Evolutionary conservation across 2,113 vertebrate genomes (phyloP), one percentile per base, ranked within the genome.

Genomic region (Raja brachyura): DNA sequence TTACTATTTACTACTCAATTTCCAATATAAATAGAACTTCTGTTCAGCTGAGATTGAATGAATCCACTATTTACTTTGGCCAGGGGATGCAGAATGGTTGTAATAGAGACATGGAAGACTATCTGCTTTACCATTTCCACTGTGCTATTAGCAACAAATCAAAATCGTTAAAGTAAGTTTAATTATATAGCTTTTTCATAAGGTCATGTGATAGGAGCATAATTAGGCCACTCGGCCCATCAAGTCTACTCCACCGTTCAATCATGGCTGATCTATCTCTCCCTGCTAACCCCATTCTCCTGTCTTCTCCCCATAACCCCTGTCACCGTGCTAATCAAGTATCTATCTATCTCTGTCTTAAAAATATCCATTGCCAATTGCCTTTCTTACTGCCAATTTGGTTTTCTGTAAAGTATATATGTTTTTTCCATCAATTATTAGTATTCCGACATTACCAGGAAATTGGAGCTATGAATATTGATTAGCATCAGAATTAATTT

Each of bases 401-500:
- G 7, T 48, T 48, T 28, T 74, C 13, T 25, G n/a, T n/a, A 63
- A 18, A 31, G 14, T 59, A 54, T 68, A 25, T 48, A 68, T 22
- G 68, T 74, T 92, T 54, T 25, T 39, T 20, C 73, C 22, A 31
- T 92, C 20, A 54, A 4, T 28, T 33, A 68, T 39, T 48, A 54
- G 20, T 73, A 54, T 54, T 54, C 66, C 54, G 90, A 74, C 73
- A 73, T 73, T 68, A 48, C 33, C 16, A 73, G 90, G 28, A 28
- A 92, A 73, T 92, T 22, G 39, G 22, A 39, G 90, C 39, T 39
- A 48, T 8, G 54, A 54, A 39, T 73, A 22, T 22, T 73, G 70
- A 31, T 63, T 54, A 92, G 90, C 90, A 92, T 68, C 90, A 73
- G 33, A 73, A 14, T 92, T 9, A 48, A 48, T 73, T 73, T 92